A percentile compares a stretch with the other conserved stretches of the same genome.
Evolutionary conservation across 2,113 vertebrate genomes (phyloP).

Genomic region (Physeter macrocephalus): DNA sequence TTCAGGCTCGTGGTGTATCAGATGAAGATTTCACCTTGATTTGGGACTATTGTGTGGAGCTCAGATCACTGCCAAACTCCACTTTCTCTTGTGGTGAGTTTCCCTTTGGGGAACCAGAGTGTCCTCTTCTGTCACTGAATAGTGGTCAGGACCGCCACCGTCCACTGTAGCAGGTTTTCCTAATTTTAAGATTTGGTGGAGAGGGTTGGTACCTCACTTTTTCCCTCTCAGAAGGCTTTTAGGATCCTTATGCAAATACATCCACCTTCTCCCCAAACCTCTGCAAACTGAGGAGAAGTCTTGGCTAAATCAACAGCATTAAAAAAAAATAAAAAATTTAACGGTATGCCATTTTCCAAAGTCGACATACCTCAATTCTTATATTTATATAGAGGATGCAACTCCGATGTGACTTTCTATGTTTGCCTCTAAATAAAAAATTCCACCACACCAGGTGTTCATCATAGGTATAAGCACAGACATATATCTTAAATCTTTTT

Average conservation of each 20-base stretch:
- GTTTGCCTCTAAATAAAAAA: background rate
- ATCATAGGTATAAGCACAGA: background rate
- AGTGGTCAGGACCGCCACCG: background rate
- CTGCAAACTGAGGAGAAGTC: background rate
- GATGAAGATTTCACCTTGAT: background rate
- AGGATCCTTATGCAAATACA: background rate
- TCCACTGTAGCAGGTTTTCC: background rate
- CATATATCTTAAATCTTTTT: background rate
- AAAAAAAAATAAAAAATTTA: background rate
- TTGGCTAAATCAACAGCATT: background rate
- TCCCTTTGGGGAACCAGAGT: background rate
- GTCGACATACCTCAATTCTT: background rate
- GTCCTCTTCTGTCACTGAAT: background rate
- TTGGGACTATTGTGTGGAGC: too few species aligned
- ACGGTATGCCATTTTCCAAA: background rate
- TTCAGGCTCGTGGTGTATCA: background rate
- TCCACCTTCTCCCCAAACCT: background rate
- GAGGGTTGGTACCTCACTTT: background rate
- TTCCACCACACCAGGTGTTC: background rate
- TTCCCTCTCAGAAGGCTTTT: background rate
- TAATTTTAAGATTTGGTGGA: background rate
- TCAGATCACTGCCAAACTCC: background rate
- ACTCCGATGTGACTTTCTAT: background rate
- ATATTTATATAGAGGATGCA: background rate
- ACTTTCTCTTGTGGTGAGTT: background rate